A percentile compares a stretch with the other conserved stretches of the same genome.
phyloP scores from a whole-genome alignment of 2,797 vertebrate genomes.

The Syngnathus rostellatus region DNA sequence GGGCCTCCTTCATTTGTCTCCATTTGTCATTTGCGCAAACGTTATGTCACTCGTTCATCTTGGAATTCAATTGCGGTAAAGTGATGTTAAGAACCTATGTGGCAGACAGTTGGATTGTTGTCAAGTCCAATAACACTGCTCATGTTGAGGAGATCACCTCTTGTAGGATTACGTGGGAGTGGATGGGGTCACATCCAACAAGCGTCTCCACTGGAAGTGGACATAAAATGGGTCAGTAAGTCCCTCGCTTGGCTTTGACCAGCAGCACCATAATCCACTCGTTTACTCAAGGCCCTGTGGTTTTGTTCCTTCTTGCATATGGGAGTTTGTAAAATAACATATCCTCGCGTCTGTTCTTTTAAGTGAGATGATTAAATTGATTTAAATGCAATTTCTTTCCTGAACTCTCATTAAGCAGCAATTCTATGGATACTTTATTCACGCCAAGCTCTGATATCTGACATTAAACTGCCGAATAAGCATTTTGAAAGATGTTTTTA shows the following conservation, averaged over 20 bases:
- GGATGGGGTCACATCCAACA: slow-evolving; percentile 53
- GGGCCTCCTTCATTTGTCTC: neutral
- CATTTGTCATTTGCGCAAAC: slow-evolving; percentile 27
- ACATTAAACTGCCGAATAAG: slow-evolving; percentile 47
- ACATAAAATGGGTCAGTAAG: slow-evolving; percentile 65
- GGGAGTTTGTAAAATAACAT: slow-evolving; percentile 36
- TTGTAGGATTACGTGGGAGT: slow-evolving; percentile 57
- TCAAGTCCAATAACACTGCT: slow-evolving; percentile 51
- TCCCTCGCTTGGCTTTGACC: slow-evolving; percentile 49
- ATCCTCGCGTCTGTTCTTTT: slow-evolving; percentile 37
- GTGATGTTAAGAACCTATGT: slow-evolving; percentile 27
- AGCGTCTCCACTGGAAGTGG: slow-evolving; percentile 51
- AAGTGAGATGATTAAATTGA: slow-evolving; percentile 53
- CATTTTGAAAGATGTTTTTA: slow-evolving; percentile 43
- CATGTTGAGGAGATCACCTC: slow-evolving; percentile 57
- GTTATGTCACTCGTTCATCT: slow-evolving; percentile 27
- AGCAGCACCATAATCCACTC: slow-evolving; percentile 48
- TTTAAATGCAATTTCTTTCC: slow-evolving; percentile 47
- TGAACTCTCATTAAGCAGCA: slow-evolving; percentile 34
- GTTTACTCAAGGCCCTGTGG: slow-evolving; percentile 30
- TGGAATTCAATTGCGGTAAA: slow-evolving; percentile 37
- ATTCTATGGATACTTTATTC: slow-evolving; percentile 36
- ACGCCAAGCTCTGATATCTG: slow-evolving; percentile 33
- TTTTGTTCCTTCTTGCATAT: slow-evolving; percentile 24
- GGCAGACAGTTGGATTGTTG: slow-evolving; percentile 52